Conservation (phyloP, 2,113 vertebrate species). For the Phrynosoma blainvillii region DNA sequence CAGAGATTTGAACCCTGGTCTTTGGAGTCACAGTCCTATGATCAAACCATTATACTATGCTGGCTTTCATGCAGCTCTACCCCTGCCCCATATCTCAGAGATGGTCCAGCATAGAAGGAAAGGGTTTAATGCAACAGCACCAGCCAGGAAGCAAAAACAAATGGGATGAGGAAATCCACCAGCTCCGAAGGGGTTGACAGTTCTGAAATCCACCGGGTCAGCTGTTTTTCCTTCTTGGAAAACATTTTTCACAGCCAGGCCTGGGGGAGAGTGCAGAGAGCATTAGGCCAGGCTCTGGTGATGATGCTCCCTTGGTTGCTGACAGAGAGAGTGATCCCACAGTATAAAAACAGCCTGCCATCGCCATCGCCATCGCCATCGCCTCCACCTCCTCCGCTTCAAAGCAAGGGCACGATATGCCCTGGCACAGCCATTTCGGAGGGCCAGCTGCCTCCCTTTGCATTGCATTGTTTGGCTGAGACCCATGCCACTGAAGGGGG, state of each 20-base stretch:
- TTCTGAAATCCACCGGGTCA: rapidly evolving
- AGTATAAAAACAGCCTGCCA: conserved; percentile 61
- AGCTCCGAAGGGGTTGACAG: not conserved
- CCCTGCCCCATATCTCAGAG: no score
- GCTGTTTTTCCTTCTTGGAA: conserved; percentile 29
- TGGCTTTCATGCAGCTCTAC: no score
- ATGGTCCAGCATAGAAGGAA: no score
- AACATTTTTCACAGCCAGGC: conserved; percentile 27
- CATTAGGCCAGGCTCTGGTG: conserved; percentile 12
- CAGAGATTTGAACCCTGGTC: no score
- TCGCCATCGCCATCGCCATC: no score
- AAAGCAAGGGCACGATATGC: conserved; percentile 55
- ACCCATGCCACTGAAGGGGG: not conserved
- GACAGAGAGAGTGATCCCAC: conserved; percentile 43
- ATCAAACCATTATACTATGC: no score
- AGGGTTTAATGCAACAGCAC: no score
- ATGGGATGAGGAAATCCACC: no score
- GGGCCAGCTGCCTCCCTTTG: conserved; percentile 60
- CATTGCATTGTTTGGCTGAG: not conserved
- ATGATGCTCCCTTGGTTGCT: conserved; percentile 28
- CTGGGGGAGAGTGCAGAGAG: not conserved
- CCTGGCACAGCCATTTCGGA: conserved; percentile 55
- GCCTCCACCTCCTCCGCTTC: conserved; percentile 25
- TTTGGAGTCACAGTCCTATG: no score
- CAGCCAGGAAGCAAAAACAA: not conserved